phyloP scores from a whole-genome alignment of 2,888 invertebrate genomes.

The Ptychoptera albimana region DNA sequence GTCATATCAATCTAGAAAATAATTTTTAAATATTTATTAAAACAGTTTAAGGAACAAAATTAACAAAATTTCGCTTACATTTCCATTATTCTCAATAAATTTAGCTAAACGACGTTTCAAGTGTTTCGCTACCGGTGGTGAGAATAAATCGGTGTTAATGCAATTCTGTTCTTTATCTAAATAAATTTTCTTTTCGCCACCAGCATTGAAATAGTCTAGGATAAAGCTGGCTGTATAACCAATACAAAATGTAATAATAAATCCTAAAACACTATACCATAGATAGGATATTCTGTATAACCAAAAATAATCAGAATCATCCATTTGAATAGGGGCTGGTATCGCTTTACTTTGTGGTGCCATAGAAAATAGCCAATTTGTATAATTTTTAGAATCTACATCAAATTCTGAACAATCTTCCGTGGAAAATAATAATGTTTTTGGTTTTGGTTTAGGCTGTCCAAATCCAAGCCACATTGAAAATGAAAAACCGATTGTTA shows the following conservation, averaged over 20 bases:
- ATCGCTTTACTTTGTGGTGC: too few species aligned
- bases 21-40: too few species aligned
- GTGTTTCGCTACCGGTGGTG: slow-evolving; percentile 35
- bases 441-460: slow-evolving; percentile 47
- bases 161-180: slow-evolving; percentile 21
- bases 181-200: slow-evolving; percentile 20
- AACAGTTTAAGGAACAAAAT: too few species aligned
- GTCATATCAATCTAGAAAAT: too few species aligned
- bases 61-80: too few species aligned
- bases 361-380: too few species aligned
- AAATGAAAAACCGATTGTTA: slow-evolving; percentile 45
- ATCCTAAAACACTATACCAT: slow-evolving; percentile 47
- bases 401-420: slow-evolving; percentile 34
- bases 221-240: slow-evolving; percentile 36
- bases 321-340: too few species aligned
- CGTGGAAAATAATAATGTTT: slow-evolving; percentile 38
- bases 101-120: slow-evolving; percentile 20
- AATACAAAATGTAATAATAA: slow-evolving; percentile 32
- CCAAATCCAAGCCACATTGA: slow-evolving; percentile 79
- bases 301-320: slow-evolving; percentile 35
- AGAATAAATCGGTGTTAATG: slow-evolving; percentile 40
- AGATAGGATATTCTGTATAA: slow-evolving; percentile 56
- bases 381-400: slow-evolving; percentile 4
- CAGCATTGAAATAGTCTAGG: slow-evolving; percentile 23
- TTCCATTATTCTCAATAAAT: neutral